phyloP scores from a whole-genome alignment of 1,140 invertebrate genomes.

The Trichonephila inaurata region DNA sequence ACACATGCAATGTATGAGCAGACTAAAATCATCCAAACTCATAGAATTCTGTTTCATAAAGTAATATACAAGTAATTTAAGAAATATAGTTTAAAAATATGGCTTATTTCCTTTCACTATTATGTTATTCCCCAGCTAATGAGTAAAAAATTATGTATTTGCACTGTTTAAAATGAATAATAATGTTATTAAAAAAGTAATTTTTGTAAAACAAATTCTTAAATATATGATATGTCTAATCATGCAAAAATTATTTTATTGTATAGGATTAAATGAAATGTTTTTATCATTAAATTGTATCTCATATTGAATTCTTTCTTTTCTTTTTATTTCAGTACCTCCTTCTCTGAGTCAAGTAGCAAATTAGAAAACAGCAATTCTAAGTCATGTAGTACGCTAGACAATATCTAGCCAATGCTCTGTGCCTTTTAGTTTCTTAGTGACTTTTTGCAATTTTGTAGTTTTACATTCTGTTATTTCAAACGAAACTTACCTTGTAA shows the following conservation, averaged over 20 bases:
- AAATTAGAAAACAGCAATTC: constrained; percentile 75
- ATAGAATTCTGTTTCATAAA: too few species aligned
- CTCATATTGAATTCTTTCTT: not conserved
- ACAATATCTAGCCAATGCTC: constrained; percentile 74
- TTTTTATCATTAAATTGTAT: not conserved
- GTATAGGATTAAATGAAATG: not conserved
- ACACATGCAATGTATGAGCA: too few species aligned
- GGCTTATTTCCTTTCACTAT: too few species aligned
- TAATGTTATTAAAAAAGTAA: too few species aligned
- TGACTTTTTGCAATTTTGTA: constrained; percentile 74
- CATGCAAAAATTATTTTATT: not conserved
- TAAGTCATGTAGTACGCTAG: constrained; percentile 77
- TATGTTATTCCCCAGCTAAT: too few species aligned
- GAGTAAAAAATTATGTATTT: too few species aligned
- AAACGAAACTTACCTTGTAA: constrained; percentile 66
- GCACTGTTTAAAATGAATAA: too few species aligned
- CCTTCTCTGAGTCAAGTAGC: constrained; percentile 63
- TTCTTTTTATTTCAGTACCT: constrained; percentile 58
- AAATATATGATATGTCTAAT: too few species aligned
- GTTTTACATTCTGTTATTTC: constrained; percentile 72
- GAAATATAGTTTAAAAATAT: too few species aligned
- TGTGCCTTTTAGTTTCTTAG: constrained; percentile 76
- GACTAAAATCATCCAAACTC: too few species aligned
- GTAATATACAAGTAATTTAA: too few species aligned
- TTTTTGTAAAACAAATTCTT: too few species aligned